These are phyloP conservation scores for Aphelinus atriplicis DNA, from an alignment of 1,140 invertebrate species.

Conservation along the genomic window DNA sequence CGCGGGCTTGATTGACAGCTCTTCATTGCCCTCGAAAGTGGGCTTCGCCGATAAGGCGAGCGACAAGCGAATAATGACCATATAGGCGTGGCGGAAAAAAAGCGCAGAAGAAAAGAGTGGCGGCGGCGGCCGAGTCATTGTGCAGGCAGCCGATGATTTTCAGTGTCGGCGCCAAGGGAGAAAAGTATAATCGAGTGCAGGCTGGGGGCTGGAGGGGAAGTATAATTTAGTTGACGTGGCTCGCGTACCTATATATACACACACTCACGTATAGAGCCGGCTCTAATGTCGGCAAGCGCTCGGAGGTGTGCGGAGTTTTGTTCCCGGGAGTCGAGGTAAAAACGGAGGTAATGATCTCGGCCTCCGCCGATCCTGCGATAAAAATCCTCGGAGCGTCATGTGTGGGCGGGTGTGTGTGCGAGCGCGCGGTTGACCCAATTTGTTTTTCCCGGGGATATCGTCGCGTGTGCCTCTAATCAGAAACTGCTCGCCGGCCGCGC, in stretches of 20 bases:
- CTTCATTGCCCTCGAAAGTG: conserved; percentile 30
- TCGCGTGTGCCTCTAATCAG: not conserved
- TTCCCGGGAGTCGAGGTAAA: not conserved
- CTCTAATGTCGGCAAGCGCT: not conserved
- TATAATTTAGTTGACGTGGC: conserved; percentile 15
- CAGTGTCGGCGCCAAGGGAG: not conserved
- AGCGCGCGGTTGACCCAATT: not conserved
- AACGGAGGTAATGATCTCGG: conserved; percentile 3
- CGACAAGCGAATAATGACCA: conserved; percentile 28
- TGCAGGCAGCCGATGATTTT: not conserved
- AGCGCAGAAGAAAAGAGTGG: not conserved
- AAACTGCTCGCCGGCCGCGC: not conserved
- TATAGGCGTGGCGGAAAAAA: not conserved
- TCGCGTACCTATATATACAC: no score
- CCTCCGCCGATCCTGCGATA: not conserved
- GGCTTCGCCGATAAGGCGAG: conserved; percentile 21
- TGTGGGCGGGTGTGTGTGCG: not conserved
- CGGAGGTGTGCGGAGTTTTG: not conserved
- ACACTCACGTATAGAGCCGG: no score
- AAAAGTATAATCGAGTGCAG: conserved; percentile 23
- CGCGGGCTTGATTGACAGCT: conserved; percentile 24
- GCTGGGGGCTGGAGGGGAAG: not conserved
- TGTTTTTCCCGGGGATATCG: not conserved
- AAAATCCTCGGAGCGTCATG: not conserved
- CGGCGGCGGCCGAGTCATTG: not conserved